A percentile compares a stretch with the other conserved stretches of the same genome.
phyloP scores from a whole-genome alignment of 2,888 invertebrate genomes.

The Drosophila neonasuta region DNA sequence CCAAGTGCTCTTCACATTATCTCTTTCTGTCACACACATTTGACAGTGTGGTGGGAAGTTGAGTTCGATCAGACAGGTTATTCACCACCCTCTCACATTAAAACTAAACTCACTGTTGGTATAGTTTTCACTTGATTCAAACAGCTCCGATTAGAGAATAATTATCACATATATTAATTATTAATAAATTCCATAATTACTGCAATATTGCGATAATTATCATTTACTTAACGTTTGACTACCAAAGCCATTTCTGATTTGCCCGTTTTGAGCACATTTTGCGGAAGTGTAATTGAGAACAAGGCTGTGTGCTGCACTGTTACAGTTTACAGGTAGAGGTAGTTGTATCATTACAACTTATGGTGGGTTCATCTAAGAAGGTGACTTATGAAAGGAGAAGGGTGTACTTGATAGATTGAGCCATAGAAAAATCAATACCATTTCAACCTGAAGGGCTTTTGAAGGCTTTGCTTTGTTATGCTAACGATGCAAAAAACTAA shows the following conservation, averaged over 20 bases:
- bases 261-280: neutral
- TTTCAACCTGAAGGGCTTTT: conserved; percentile 31
- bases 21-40: neutral
- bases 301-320: conserved; percentile 6
- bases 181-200: neutral
- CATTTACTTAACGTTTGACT: neutral
- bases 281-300: conserved; percentile 19
- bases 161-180: neutral
- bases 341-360: conserved; percentile 4
- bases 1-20: conserved; percentile 10
- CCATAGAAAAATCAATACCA: conserved; percentile 37
- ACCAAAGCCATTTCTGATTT: neutral
- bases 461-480: conserved; percentile 12
- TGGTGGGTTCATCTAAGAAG: conserved; percentile 11
- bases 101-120: neutral
- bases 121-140: neutral
- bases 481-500: conserved; percentile 7
- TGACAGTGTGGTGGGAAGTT: neutral
- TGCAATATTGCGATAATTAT: neutral
- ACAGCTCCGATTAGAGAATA: neutral
- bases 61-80: neutral
- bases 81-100: neutral
- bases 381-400: neutral
- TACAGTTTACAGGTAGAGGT: conserved; percentile 3
- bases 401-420: conserved; percentile 21